Conservation (phyloP, 2,113 vertebrate genomes). For the Catharus minimus region DNA sequence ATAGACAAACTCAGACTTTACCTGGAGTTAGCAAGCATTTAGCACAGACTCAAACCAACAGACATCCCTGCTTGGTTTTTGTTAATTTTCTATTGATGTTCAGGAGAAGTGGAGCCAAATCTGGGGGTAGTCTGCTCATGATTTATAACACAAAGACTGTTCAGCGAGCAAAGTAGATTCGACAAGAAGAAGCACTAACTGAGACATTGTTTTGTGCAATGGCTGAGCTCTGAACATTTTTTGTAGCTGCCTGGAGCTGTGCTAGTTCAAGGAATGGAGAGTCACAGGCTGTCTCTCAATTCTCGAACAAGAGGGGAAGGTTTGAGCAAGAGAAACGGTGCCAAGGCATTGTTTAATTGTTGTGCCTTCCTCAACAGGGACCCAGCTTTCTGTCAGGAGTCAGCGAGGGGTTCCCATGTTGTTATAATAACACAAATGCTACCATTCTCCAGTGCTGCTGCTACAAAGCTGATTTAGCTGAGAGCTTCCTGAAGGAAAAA, state of each 20-base stretch:
- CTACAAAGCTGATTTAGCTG: background rate
- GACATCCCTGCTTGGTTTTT: background rate
- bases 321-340: background rate
- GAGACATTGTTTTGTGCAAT: background rate
- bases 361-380: background rate
- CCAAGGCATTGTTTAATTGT: background rate
- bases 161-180: background rate
- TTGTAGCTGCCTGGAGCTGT: background rate
- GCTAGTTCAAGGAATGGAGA: background rate
- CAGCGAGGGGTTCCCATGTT: background rate
- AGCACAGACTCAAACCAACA: background rate
- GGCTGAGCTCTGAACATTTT: background rate
- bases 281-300: background rate
- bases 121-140: background rate
- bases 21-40: background rate
- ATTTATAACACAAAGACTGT: background rate
- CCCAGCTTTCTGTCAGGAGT: background rate
- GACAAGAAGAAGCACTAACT: background rate
- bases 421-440: background rate
- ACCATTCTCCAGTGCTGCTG: background rate
- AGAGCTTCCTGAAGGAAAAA: background rate
- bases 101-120: background rate
- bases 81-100: background rate
- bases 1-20: background rate
- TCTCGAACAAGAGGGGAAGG: background rate